Conservation (phyloP, 2,113 vertebrate genomes). For the Neodon shergylaensis region DNA sequence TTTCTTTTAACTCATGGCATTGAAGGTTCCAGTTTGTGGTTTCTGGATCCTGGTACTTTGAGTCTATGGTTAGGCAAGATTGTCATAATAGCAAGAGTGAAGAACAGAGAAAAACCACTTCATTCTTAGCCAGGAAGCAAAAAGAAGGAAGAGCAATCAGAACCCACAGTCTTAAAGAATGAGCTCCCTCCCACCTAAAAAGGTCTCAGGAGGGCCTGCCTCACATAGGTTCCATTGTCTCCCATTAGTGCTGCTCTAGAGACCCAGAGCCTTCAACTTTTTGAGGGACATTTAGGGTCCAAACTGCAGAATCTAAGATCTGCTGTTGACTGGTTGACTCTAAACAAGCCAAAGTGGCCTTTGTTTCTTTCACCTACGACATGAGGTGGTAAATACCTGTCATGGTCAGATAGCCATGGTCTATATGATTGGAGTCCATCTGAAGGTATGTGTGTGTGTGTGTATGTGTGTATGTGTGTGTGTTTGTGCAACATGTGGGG, state of each 20-base stretch:
- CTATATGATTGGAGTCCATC: not conserved
- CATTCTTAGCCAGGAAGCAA: not conserved
- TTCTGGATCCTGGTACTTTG: no score
- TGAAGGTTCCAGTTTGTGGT: not conserved
- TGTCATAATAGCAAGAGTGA: no score
- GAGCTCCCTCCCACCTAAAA: not conserved
- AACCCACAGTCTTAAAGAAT: not conserved
- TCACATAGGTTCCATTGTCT: no score
- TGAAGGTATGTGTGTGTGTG: not conserved
- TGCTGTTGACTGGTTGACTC: not conserved
- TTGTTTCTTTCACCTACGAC: not conserved
- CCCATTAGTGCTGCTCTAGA: not conserved
- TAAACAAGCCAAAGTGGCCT: not conserved
- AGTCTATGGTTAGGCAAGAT: not conserved
- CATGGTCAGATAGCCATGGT: not conserved
- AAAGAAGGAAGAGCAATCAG: no score
- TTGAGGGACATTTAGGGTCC: not conserved
- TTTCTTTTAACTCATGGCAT: not conserved
- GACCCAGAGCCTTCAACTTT: not conserved
- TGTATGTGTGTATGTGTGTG: not conserved
- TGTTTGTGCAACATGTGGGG: no score
- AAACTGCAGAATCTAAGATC: not conserved
- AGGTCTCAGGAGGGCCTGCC: no score
- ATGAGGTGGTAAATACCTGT: not conserved
- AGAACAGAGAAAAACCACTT: not conserved